Percentiles rank a stretch among this genome's conserved stretches.
These are phyloP conservation scores for Oreocharis arfaki DNA, from an alignment of 2,113 vertebrate genomes.

Conservation along the genomic window DNA sequence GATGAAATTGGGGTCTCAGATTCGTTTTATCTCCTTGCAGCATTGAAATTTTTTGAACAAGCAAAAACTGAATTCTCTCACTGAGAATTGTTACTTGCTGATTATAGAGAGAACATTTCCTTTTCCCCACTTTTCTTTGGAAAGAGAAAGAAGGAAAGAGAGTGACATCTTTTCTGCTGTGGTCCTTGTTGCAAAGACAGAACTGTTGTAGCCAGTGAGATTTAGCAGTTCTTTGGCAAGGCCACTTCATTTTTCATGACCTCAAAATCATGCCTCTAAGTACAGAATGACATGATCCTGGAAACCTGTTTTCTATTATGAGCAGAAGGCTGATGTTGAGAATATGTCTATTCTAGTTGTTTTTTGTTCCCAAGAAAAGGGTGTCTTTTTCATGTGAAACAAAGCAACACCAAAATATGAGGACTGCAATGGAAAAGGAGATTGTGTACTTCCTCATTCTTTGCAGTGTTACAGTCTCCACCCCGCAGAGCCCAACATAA, in stretches of 20 bases:
- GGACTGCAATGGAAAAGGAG: background rate
- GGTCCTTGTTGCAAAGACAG: too few relatives aligned
- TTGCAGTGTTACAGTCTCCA: accelerated
- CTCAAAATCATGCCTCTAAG: background rate
- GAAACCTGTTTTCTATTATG: accelerated
- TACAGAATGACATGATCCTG: background rate
- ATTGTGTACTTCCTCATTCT: background rate
- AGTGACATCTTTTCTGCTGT: background rate
- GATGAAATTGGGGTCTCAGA: background rate
- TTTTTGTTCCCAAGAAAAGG: background rate
- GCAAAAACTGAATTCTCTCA: background rate
- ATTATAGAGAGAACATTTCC: background rate
- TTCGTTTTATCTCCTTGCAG: background rate
- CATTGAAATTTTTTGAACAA: background rate
- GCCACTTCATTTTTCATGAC: background rate
- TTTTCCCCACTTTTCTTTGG: background rate
- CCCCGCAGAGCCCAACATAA: accelerated
- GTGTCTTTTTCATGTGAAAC: background rate
- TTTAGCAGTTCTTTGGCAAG: background rate
- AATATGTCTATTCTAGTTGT: background rate
- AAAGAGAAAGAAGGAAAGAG: background rate
- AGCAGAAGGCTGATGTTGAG: background rate
- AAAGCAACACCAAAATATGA: background rate
- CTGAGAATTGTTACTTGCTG: background rate
- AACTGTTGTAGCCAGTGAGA: background rate